Evolutionary conservation across 2,888 invertebrate genomes (phyloP), one percentile per base, ranked within the genome.

Genomic region (Drosophila macrospina): DNA sequence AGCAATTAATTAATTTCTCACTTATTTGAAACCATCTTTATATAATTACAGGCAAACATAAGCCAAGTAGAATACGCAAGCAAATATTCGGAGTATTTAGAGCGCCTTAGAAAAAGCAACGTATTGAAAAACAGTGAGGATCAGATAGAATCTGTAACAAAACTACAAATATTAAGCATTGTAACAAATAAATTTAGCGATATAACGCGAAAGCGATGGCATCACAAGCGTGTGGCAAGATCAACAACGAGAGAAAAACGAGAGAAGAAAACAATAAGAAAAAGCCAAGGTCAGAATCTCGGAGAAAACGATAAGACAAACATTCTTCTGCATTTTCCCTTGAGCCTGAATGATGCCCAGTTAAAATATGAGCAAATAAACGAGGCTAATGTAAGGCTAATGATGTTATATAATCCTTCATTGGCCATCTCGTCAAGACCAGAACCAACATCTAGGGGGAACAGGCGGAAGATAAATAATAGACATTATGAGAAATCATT

Each of bases 31-130:
- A 44, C 13, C 13, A 13, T 55, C 6, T 62, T 6, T n/a, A 10
- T 13, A 28, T 84, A 10, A 39, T 92, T 91, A 41, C 93, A 95
- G 95, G 94, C 94, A 82, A 95, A 95, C 92, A 93, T 95, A 80
- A 95, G 95, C 84, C 94, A 94, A 90, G 91, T 93, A 71, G 95
- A 95, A 89, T 95, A 94, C 91, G 93, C 93, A 60, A 93, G 93
- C 74, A 94, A 94, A 92, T 94, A 94, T 92, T 91, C 92, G 74
- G 93, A 93, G 90, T 95, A 95, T 91, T 92, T 95, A 83, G 85
- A 90, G 44, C 91, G 92, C 36, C 88, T 93, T 13, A 91, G 89
- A 42, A 69, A 13, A 24, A 64, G 67, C 11, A 39, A 69, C 0
- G 37, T 30, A 7, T 15, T 26, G 6, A 51, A 11, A 8, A 20